Base-by-base conservation (phyloP, 2,797 vertebrate genomes). In the Esox masquinongy region DNA sequence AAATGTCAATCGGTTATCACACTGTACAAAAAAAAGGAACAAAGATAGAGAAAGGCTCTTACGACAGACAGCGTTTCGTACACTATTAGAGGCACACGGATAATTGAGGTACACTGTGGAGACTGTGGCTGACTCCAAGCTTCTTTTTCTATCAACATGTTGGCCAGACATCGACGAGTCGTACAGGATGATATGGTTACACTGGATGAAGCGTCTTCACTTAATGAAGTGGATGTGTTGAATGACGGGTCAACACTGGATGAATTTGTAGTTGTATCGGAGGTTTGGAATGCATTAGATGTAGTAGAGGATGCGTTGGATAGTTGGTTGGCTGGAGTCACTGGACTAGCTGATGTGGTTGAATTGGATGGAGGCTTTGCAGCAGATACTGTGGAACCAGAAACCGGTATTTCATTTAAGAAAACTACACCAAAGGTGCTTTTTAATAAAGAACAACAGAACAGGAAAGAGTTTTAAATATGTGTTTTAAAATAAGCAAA, bases 41-140 rank as follows among this genome's bases (percentile, higher is more conserved):
- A 51, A 47, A 47, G 43, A 43, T 4, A 43, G 43, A 43, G 73
- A 1, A 50, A 63, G 22, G 66, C 72, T 91, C 92, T 90, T 83
- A 93, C 93, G 14, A 93, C 91, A 29, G 83, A 76, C 19, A 93
- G 72, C 2, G 90, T 94, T 51, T 91, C 81, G 68, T 94, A 94
- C 69, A 84, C 76, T 0, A 94, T 79, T 4, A 81, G 68, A 1
- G 89, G 86, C 67, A 93, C 85, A 0, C 29, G 0, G 26, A 93
- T 75, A 0, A 0, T 0, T 0, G 77, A 70, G n/a, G 61, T 75
- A 74, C 93, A 94, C 31, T 80, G 76, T 1, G 82, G 14, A 51
- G 3, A 0, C 83, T 93, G 92, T 4, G 93, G 93, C 43, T 91
- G 87, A 68, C 90, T 87, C 15, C 73, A 0, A 5, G 34, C 19